Conservation (phyloP, 2,888 invertebrate genomes). For the Beris chalybata region DNA sequence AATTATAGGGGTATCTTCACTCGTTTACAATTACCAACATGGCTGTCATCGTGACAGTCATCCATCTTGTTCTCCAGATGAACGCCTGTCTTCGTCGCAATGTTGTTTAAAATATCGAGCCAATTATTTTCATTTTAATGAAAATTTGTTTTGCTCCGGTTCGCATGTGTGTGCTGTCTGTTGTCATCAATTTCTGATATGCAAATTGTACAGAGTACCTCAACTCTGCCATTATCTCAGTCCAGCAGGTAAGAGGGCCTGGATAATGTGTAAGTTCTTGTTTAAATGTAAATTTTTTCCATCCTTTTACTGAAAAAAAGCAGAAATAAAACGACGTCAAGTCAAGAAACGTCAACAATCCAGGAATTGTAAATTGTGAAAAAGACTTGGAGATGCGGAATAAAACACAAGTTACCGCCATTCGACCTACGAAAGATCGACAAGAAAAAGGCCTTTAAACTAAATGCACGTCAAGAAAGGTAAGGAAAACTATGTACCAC, state of each 20-base stretch:
- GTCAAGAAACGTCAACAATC: too few species aligned
- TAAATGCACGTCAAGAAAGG: too few species aligned
- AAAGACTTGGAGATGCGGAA: too few species aligned
- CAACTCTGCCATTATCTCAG: conserved; percentile 3
- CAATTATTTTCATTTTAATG: conserved; percentile 20
- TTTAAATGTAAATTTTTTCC: conserved; percentile 11
- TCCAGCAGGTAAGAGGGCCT: neutral
- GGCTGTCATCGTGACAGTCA: neutral
- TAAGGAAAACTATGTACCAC: neutral
- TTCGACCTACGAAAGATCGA: too few species aligned
- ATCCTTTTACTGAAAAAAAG: too few species aligned
- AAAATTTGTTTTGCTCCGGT: neutral
- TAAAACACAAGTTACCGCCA: too few species aligned
- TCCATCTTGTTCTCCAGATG: conserved; percentile 17
- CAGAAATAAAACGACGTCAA: too few species aligned
- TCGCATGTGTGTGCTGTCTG: neutral
- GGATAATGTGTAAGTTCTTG: neutral
- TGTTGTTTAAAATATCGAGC: conserved; percentile 13
- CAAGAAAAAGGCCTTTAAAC: too few species aligned
- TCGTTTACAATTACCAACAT: too few species aligned
- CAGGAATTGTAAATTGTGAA: too few species aligned
- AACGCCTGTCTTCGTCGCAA: neutral
- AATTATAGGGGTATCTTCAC: too few species aligned
- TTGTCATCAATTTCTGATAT: conserved; percentile 24
- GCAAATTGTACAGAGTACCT: conserved; percentile 17